Evolutionary conservation across 1,140 invertebrate species (phyloP).

Genomic region (Zaprionus davidi): DNA sequence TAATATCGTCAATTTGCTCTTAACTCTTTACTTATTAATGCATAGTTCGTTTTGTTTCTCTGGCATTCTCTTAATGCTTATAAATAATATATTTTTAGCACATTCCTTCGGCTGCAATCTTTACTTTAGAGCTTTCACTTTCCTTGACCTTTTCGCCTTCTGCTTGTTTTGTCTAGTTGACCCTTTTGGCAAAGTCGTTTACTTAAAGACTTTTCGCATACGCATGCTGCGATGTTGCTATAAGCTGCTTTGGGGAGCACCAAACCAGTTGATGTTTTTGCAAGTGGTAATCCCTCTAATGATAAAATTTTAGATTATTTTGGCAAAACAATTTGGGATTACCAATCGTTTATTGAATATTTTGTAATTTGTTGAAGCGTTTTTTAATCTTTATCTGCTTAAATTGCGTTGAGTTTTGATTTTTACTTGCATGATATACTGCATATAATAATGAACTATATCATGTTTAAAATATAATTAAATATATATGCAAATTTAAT

Average conservation of each 20-base stretch:
- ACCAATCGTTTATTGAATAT: background rate
- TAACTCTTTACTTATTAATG: conserved; percentile 1
- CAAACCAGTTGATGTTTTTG: background rate
- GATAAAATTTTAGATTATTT: background rate
- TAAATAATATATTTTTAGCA: conserved; percentile 4
- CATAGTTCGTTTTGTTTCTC: background rate
- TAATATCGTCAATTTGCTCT: background rate
- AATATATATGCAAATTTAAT: no score
- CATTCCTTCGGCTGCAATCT: background rate
- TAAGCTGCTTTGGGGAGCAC: conserved; percentile 2
- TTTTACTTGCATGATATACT: no score
- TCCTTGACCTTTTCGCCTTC: conserved; percentile 3
- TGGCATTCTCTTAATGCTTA: background rate
- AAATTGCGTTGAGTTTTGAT: background rate
- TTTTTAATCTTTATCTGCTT: background rate
- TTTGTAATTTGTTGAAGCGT: background rate
- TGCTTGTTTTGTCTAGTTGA: conserved; percentile 2
- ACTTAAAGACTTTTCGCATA: background rate
- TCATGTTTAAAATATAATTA: no score
- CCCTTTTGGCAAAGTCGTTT: background rate
- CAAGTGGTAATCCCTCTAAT: background rate
- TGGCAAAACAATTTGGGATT: background rate
- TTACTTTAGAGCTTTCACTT: background rate
- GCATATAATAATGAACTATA: no score
- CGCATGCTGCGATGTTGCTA: background rate